Conservation (phyloP, 2,888 invertebrate genomes). For the Drosophila hawaiiensis region DNA sequence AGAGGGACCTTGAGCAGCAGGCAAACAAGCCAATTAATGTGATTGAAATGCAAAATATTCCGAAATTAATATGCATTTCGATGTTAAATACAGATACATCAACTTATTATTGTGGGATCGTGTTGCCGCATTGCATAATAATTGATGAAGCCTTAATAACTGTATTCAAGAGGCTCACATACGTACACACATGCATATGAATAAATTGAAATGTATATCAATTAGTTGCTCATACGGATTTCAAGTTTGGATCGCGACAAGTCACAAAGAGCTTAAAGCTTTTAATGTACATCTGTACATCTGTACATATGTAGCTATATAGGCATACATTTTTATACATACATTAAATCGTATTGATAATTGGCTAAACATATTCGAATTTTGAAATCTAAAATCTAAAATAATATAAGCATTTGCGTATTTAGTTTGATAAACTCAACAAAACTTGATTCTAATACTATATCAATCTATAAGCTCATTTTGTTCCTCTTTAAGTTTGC, state of each 20-base stretch:
- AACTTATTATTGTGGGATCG: conserved; percentile 20
- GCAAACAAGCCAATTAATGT: conserved; percentile 17
- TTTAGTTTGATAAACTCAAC: neutral
- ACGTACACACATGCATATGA: neutral
- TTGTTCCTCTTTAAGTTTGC: neutral
- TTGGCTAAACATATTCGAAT: neutral
- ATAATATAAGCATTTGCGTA: too few relatives aligned
- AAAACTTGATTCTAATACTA: neutral
- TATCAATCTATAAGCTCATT: neutral
- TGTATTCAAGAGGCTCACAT: neutral
- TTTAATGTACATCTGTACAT: neutral
- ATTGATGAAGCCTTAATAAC: conserved; percentile 15
- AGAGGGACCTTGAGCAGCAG: conserved; percentile 36
- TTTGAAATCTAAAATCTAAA: neutral
- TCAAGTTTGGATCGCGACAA: neutral
- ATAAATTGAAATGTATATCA: conserved; percentile 4
- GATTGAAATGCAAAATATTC: conserved; percentile 48
- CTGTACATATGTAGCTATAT: neutral
- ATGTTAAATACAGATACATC: conserved; percentile 15
- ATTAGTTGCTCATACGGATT: neutral
- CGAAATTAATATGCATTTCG: conserved; percentile 41
- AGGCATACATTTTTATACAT: neutral
- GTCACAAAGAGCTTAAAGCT: neutral
- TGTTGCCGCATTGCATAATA: conserved; percentile 36
- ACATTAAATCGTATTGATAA: neutral